Percentiles rank a stretch among this genome's conserved stretches.
phyloP scores from a whole-genome alignment of 2,797 vertebrate genomes.

The Alauda arvensis region DNA sequence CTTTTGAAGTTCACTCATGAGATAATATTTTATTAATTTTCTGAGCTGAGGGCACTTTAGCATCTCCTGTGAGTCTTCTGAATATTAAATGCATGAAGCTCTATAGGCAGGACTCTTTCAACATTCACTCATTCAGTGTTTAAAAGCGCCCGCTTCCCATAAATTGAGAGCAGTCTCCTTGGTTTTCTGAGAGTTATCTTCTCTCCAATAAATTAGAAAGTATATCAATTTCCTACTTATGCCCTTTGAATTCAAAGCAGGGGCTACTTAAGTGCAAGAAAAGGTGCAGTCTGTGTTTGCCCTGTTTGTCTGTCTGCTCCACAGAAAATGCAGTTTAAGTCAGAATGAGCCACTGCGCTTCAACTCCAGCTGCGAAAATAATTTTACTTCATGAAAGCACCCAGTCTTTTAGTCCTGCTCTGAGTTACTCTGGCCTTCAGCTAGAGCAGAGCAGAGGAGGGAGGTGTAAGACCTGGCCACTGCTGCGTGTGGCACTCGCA shows the following conservation, averaged over 20 bases:
- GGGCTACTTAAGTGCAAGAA: neutral
- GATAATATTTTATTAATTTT: constrained; percentile 65
- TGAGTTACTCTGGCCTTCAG: neutral
- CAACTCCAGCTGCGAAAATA: neutral
- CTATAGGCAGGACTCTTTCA: constrained; percentile 46
- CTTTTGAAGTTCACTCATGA: constrained; percentile 65
- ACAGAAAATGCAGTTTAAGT: neutral
- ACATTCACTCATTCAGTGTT: constrained; percentile 23
- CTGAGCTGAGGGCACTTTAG: constrained; percentile 57
- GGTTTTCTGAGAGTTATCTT: constrained; percentile 50
- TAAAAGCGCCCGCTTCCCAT: constrained; percentile 12
- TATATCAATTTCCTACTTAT: constrained; percentile 40
- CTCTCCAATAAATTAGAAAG: constrained; percentile 63
- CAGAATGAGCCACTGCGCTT: constrained; percentile 5
- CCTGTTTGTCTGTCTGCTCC: constrained; percentile 9
- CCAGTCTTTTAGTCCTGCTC: neutral
- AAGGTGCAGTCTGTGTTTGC: neutral
- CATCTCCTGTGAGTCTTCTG: constrained; percentile 51
- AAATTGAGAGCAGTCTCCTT: constrained; percentile 44
- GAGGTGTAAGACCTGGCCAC: neutral
- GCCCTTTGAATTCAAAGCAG: constrained; percentile 35
- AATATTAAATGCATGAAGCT: constrained; percentile 34
- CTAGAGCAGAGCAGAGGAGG: neutral
- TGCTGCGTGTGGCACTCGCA: neutral
- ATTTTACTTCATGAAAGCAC: neutral